Conservation (phyloP, 2,113 vertebrate genomes). For the Fregetta grallaria region DNA sequence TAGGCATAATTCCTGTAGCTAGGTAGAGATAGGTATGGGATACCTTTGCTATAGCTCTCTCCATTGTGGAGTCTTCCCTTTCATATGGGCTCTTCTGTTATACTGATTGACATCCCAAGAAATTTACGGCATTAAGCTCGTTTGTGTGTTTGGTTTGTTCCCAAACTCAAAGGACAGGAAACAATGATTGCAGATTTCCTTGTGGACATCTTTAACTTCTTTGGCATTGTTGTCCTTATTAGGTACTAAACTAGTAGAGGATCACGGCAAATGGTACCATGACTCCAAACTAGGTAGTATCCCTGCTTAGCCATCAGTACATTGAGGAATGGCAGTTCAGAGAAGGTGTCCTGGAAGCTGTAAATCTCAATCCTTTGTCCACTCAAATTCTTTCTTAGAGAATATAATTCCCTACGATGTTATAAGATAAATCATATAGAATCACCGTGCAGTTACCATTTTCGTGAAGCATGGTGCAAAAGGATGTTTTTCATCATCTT, state of each 20-base stretch:
- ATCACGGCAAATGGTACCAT: neutral
- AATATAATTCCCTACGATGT: neutral
- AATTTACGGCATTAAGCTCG: accelerated
- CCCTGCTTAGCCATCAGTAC: neutral
- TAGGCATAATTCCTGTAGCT: neutral
- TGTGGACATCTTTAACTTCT: neutral
- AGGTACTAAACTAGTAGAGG: neutral
- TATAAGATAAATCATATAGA: neutral
- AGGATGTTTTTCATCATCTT: neutral
- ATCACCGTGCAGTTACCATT: neutral
- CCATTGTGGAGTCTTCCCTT: neutral
- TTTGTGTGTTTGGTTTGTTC: neutral
- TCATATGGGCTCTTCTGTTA: neutral
- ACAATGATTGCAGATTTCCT: neutral
- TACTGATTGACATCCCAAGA: neutral
- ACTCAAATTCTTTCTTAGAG: neutral
- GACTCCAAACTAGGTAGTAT: neutral
- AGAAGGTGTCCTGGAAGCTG: neutral
- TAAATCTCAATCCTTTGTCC: neutral
- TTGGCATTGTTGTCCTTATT: neutral
- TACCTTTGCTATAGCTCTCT: neutral
- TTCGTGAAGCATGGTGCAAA: neutral
- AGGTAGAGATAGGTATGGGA: neutral
- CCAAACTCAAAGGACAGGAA: no score
- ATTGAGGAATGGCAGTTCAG: neutral